Conservation (phyloP, 2,113 vertebrate genomes). For the Anolis carolinensis region DNA sequence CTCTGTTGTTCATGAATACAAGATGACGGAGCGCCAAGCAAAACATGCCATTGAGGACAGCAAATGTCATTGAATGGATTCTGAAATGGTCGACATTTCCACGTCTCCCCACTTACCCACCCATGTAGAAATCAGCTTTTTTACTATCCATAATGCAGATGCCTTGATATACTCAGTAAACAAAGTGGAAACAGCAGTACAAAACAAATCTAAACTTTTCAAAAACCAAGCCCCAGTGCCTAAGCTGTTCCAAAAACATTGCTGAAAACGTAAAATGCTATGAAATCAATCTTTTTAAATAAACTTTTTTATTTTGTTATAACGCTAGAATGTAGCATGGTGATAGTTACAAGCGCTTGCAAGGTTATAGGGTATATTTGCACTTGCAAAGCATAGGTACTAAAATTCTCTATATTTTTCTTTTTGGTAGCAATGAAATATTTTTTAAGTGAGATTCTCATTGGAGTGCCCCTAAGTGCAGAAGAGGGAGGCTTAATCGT, state of each 20-base stretch:
- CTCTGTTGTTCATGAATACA: slow-evolving; percentile 37
- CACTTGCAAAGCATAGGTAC: slow-evolving; percentile 53
- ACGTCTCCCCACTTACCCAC: background rate
- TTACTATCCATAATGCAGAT: slow-evolving; percentile 56
- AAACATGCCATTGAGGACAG: background rate
- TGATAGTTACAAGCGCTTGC: slow-evolving; percentile 40
- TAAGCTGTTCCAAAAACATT: slow-evolving; percentile 60
- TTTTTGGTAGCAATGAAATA: too few species aligned
- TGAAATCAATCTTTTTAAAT: slow-evolving; percentile 44
- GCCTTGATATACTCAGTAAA: slow-evolving; percentile 41
- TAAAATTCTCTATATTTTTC: slow-evolving; percentile 18
- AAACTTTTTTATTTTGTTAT: background rate
- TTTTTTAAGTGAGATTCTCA: slow-evolving; percentile 28
- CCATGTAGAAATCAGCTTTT: slow-evolving; percentile 40
- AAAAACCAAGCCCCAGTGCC: slow-evolving; percentile 52
- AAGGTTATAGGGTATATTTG: slow-evolving; percentile 50
- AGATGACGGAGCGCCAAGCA: slow-evolving; percentile 51
- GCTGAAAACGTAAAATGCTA: slow-evolving; percentile 41
- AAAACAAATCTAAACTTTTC: background rate
- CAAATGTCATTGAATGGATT: slow-evolving; percentile 9
- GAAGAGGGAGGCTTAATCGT: background rate
- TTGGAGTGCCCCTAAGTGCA: slow-evolving; percentile 28
- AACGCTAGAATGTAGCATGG: slow-evolving; percentile 38
- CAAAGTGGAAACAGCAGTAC: slow-evolving; percentile 26
- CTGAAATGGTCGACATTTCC: slow-evolving; percentile 24